Evolutionary conservation across 2,888 invertebrate genomes (phyloP).

Genomic region (Ennomos fuscantarius): DNA sequence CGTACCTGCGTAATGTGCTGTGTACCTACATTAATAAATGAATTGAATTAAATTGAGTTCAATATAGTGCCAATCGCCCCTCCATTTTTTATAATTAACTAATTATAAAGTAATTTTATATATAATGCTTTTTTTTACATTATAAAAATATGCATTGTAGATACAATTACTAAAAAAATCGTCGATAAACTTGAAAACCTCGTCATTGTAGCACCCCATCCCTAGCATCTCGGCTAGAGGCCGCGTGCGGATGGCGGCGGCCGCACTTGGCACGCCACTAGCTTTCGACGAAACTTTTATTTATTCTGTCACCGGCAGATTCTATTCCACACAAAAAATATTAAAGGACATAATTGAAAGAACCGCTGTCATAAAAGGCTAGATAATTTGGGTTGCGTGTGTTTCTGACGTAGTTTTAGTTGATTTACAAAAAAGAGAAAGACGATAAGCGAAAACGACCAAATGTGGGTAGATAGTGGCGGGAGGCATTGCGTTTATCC

Average conservation of each 20-base stretch:
- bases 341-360: slow-evolving; percentile 34
- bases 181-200: background rate
- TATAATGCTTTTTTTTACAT: no score
- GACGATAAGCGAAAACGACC: background rate
- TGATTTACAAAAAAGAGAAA: slow-evolving; percentile 2
- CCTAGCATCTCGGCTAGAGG: slow-evolving; percentile 49
- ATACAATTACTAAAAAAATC: no score
- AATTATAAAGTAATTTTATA: no score
- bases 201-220: slow-evolving; percentile 33
- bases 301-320: slow-evolving; percentile 75
- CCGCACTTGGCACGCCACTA: slow-evolving; percentile 74
- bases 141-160: no score
- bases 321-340: slow-evolving; percentile 49
- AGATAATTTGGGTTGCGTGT: slow-evolving; percentile 27
- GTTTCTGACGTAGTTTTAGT: slow-evolving; percentile 12
- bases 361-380: slow-evolving; percentile 24
- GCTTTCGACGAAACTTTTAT: slow-evolving; percentile 77
- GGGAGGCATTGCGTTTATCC: no score
- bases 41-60: no score
- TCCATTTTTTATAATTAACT: no score
- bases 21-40: no score
- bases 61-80: no score
- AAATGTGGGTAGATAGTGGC: no score
- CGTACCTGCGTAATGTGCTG: no score
- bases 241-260: slow-evolving; percentile 64